A percentile compares a stretch with the other conserved stretches of the same genome.
Conservation (phyloP, 2,113 vertebrate species). For the Tachysurus fulvidraco region DNA sequence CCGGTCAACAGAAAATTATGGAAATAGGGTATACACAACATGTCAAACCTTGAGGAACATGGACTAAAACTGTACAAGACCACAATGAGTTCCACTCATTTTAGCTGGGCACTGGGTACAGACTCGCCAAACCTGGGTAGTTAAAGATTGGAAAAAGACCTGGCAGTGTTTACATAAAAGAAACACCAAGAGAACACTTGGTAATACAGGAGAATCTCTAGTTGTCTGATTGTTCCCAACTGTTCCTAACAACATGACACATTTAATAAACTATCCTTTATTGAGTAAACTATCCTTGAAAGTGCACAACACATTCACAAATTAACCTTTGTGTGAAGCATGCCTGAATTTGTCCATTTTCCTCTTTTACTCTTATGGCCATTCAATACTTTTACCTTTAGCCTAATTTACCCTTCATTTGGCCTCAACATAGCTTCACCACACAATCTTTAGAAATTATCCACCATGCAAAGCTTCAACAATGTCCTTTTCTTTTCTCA, state of each 20-base stretch:
- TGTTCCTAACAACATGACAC: neutral
- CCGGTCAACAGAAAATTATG: neutral
- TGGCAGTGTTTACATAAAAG: neutral
- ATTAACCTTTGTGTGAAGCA: neutral
- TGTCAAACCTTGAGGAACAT: neutral
- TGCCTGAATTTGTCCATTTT: slow-evolving; percentile 42
- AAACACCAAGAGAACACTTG: neutral
- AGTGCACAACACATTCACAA: neutral
- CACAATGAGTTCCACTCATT: neutral
- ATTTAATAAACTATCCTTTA: slow-evolving; percentile 3
- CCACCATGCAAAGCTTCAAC: slow-evolving; percentile 16
- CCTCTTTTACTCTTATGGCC: slow-evolving; percentile 7
- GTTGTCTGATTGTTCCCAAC: neutral
- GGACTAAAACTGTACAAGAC: neutral
- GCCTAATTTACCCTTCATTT: slow-evolving; percentile 25
- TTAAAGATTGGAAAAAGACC: neutral
- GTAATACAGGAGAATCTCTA: neutral
- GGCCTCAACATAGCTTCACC: slow-evolving; percentile 11
- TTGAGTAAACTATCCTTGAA: neutral
- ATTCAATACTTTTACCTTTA: slow-evolving; percentile 50
- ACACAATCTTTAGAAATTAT: slow-evolving; percentile 22
- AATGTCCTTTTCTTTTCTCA: slow-evolving; percentile 26
- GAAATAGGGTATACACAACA: neutral
- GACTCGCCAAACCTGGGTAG: neutral
- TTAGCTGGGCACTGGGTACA: neutral